Evolutionary conservation across 1,140 invertebrate species (phyloP), one percentile per base, ranked within the genome.

Genomic region (Nymphalis io): DNA sequence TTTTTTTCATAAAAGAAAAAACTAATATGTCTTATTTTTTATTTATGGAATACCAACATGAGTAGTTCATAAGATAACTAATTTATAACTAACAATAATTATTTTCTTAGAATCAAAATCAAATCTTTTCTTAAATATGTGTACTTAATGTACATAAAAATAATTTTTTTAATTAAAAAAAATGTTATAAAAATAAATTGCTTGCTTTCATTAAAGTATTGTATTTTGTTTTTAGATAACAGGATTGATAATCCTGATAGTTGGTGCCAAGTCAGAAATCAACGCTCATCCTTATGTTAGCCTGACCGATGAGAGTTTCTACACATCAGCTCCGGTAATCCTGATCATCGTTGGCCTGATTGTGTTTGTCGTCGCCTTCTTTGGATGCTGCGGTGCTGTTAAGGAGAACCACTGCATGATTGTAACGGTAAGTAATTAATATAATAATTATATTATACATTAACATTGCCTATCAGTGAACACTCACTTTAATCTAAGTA

Each of bases 401-500:
- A 96, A 96, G 80, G 96, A 98, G 88, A 97, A 95, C 81, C 95
- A 96, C 75, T 97, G 96, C 91, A 97, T 97, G 96, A 95, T 97
- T 48, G 94, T 96, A 16, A 96, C 96, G 23, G 95, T 96, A 90
- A 93, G 93, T 91, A 13, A 21, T 10, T 21, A 18, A 6, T 42
- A 18, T 18, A 18, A 48, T 27, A 13, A 46, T 48, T 18, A 48
- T 10, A 42, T n/a, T n/a, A n/a, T n/a, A n/a, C n/a, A n/a, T n/a
- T n/a, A n/a, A n/a, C n/a, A n/a, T n/a, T n/a, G n/a, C n/a, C n/a
- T n/a, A n/a, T n/a, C n/a, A n/a, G 6, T 33, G 27, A 33, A 33
- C 27, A 33, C 27, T 33, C 27, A 8, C 5, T 27, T 27, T 27
- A 27, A 27, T 27, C 23, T 8, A 33, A 8, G 0, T 33, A 8